A percentile compares a stretch with the other conserved stretches of the same genome.
Conservation (phyloP, 2,888 invertebrate genomes). For the Chrysodeixis includens region DNA sequence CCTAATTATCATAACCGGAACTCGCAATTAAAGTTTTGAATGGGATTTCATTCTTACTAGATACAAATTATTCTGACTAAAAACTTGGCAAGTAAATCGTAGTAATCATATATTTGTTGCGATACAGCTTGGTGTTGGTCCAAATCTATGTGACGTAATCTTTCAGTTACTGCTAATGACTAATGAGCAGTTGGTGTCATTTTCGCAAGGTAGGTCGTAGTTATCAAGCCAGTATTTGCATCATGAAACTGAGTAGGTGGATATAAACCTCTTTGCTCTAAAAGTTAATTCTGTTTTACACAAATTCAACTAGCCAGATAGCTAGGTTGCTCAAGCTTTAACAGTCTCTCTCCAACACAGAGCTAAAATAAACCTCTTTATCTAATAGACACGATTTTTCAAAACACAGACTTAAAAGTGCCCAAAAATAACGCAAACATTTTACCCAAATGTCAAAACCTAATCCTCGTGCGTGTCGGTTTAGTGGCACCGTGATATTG, state of each 20-base stretch:
- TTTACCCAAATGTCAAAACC: not conserved
- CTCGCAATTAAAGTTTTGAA: too few relatives aligned
- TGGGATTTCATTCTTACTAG: not conserved
- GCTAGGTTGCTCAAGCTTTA: too few relatives aligned
- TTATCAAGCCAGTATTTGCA: not conserved
- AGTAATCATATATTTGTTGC: not conserved
- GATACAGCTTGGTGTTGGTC: not conserved
- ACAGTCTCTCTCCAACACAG: too few relatives aligned
- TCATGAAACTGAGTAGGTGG: not conserved
- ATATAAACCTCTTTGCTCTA: too few relatives aligned
- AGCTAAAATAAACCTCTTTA: not conserved
- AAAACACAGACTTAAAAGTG: not conserved
- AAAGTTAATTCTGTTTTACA: too few relatives aligned
- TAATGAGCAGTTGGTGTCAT: not conserved
- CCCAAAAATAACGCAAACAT: not conserved
- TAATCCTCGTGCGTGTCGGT: conserved; percentile 5
- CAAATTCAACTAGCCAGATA: too few relatives aligned
- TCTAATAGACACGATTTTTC: not conserved
- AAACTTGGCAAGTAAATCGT: not conserved
- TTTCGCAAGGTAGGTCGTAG: not conserved
- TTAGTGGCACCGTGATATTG: not conserved
- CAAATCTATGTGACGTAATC: conserved; percentile 5
- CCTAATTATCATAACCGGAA: too few relatives aligned
- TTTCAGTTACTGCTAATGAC: not conserved
- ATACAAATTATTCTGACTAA: not conserved